Conservation (phyloP, 23 tunicate species). For the Ciona savignyi region DNA sequence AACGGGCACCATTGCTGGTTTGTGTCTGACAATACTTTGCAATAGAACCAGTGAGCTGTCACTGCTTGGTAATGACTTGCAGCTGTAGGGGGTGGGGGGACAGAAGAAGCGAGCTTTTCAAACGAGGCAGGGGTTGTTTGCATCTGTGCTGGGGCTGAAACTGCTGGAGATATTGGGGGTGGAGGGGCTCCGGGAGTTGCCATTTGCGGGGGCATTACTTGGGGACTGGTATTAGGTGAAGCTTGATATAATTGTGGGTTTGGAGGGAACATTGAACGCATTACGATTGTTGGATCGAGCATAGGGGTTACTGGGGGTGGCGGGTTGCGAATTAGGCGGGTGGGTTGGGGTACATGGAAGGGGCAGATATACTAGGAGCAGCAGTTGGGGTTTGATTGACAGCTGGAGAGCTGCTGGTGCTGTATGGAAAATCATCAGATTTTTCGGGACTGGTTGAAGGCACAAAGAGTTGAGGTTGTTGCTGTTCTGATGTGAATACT, state of each 20-base stretch:
- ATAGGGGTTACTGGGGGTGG: constrained; percentile 34
- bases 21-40: constrained; percentile 45
- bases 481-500: constrained; percentile 24
- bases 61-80: constrained; percentile 41
- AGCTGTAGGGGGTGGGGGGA: constrained; percentile 53
- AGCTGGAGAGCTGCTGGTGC: constrained; percentile 4
- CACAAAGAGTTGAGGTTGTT: constrained; percentile 85
- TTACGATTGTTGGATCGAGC: constrained; percentile 24
- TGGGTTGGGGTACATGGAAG: constrained; percentile 8
- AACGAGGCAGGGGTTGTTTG: constrained; percentile 19
- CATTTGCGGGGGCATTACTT: background rate
- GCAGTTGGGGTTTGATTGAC: background rate
- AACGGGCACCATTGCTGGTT: constrained; percentile 77
- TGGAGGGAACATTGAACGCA: constrained; percentile 53
- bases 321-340: background rate
- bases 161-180: background rate
- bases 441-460: constrained; percentile 47
- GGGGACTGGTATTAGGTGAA: background rate
- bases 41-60: constrained; percentile 81
- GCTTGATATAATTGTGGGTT: constrained; percentile 24
- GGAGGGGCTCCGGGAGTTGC: constrained; percentile 16
- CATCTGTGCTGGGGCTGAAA: background rate
- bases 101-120: constrained; percentile 32
- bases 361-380: background rate
- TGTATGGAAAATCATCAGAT: background rate